Percentiles rank a stretch among this genome's conserved stretches.
These are phyloP conservation scores for Erebia aethiops DNA, from an alignment of 2,888 invertebrate species.

Conservation along the genomic window DNA sequence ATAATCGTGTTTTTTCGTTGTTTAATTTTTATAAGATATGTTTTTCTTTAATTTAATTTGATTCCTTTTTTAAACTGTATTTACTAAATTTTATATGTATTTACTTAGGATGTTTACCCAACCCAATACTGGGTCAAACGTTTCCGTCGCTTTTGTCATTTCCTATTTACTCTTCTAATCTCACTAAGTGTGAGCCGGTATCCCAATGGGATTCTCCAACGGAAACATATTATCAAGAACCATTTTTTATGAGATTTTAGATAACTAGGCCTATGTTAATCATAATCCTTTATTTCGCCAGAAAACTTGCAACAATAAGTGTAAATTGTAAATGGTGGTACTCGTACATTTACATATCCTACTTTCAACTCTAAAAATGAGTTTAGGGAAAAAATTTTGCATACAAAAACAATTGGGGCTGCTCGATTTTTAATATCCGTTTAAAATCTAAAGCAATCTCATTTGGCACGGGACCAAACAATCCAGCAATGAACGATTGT, in stretches of 20 bases:
- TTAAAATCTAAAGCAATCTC: neutral
- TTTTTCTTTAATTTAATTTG: neutral
- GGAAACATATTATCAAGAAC: too few species aligned
- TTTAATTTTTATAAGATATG: neutral
- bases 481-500: neutral
- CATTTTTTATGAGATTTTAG: neutral
- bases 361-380: neutral
- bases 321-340: too few species aligned
- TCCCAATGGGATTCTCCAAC: too few species aligned
- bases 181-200: too few species aligned
- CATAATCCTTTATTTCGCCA: too few species aligned
- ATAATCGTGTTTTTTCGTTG: neutral
- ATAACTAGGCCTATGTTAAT: too few species aligned
- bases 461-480: neutral
- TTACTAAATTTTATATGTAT: slow-evolving; percentile 14
- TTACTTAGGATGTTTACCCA: slow-evolving; percentile 5
- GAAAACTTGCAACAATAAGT: too few species aligned
- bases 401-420: neutral
- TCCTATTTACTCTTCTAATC: neutral
- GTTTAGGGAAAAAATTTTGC: neutral
- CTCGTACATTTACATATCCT: too few species aligned
- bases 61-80: slow-evolving; percentile 7
- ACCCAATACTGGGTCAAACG: slow-evolving; percentile 2
- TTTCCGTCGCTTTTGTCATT: neutral
- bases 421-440: neutral